A percentile compares a stretch with the other conserved stretches of the same genome.
Evolutionary conservation across 2,113 vertebrate species (phyloP).

Genomic region (Chloropsis cyanopogon): DNA sequence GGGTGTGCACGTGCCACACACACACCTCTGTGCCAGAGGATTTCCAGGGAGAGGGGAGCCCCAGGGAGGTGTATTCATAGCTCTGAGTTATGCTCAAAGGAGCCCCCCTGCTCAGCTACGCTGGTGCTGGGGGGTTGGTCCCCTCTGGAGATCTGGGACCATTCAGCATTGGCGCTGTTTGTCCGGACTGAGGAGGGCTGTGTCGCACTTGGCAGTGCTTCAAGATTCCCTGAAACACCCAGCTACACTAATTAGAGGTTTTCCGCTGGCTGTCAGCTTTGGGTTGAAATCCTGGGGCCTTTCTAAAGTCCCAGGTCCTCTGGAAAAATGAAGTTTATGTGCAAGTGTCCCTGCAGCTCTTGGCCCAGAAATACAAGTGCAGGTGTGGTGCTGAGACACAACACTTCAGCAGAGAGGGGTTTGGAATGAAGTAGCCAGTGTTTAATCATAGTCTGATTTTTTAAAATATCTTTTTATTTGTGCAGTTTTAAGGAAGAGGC

Average conservation of each 20-base stretch:
- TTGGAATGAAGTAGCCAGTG: neutral
- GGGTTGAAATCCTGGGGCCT: neutral
- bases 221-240: neutral
- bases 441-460: neutral
- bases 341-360: neutral
- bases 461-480: neutral
- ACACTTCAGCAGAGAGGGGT: neutral
- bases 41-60: neutral
- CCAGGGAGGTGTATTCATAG: neutral
- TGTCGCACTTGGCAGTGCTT: neutral
- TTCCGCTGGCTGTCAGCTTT: neutral
- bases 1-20: accelerated
- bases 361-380: neutral
- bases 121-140: neutral
- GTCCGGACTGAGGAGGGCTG: neutral
- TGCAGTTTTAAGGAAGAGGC: neutral
- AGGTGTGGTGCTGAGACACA: neutral
- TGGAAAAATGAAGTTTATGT: neutral
- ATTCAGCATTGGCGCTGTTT: neutral
- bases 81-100: neutral
- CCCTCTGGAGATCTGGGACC: neutral
- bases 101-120: accelerated
- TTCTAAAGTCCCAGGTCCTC: neutral
- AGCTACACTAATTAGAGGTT: neutral
- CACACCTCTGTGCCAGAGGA: neutral